phyloP scores from a whole-genome alignment of 2,888 invertebrate species.

The Noctua comes region DNA sequence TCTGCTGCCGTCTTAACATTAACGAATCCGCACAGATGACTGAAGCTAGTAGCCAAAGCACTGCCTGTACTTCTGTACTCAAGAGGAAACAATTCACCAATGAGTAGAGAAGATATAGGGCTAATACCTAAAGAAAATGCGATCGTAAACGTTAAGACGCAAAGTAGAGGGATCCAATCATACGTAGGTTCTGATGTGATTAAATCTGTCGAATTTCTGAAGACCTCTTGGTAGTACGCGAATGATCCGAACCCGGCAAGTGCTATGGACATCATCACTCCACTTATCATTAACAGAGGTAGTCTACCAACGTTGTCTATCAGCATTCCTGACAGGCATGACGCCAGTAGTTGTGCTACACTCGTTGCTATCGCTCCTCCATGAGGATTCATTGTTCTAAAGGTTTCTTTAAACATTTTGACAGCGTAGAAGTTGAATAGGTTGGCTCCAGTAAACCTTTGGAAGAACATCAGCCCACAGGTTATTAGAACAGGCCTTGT shows the following conservation, averaged over 20 bases:
- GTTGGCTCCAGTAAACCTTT: slow-evolving; percentile 95
- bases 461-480: slow-evolving; percentile 96
- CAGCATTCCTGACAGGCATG: slow-evolving; percentile 94
- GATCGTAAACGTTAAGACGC: slow-evolving; percentile 95
- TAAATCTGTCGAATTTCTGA: slow-evolving; percentile 81
- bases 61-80: slow-evolving; percentile 93
- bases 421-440: slow-evolving; percentile 96
- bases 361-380: slow-evolving; percentile 96
- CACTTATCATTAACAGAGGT: slow-evolving; percentile 95
- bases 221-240: slow-evolving; percentile 94
- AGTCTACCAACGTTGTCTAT: slow-evolving; percentile 96
- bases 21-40: slow-evolving; percentile 96
- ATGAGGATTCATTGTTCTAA: slow-evolving; percentile 94
- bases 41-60: slow-evolving; percentile 94
- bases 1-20: slow-evolving; percentile 96
- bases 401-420: slow-evolving; percentile 95
- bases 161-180: slow-evolving; percentile 96
- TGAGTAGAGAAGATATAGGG: slow-evolving; percentile 93
- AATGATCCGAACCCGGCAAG: slow-evolving; percentile 95
- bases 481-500: slow-evolving; percentile 94
- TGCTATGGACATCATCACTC: slow-evolving; percentile 95
- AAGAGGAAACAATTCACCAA: slow-evolving; percentile 93
- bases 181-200: slow-evolving; percentile 86
- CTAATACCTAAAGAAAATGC: slow-evolving; percentile 95
- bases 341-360: slow-evolving; percentile 95